Conservation (phyloP, 2,888 invertebrate species). For the Stramonita haemastoma region DNA sequence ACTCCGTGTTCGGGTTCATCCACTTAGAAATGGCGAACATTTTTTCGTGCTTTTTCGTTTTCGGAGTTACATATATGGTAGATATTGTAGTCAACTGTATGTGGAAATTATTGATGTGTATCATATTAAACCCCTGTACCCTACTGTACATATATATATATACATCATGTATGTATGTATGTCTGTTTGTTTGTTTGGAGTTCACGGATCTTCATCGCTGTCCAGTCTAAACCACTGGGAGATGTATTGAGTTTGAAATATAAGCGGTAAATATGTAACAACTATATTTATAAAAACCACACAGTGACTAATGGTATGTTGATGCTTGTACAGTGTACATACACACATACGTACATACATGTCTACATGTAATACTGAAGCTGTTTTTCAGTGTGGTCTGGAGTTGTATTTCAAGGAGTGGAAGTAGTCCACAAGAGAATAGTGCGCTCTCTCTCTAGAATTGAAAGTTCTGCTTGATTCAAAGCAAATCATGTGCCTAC, state of each 20-base stretch:
- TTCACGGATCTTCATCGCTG: not conserved
- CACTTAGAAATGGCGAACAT: conserved; percentile 18
- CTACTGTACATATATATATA: not conserved
- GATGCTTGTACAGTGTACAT: not conserved
- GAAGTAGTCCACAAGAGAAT: not conserved
- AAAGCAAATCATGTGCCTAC: not conserved
- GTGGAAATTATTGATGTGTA: not conserved
- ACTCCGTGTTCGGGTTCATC: not conserved
- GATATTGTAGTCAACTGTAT: not conserved
- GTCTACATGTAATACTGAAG: not conserved
- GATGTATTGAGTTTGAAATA: not conserved
- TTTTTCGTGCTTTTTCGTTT: not conserved
- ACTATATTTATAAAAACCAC: conserved; percentile 4
- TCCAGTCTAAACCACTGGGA: not conserved
- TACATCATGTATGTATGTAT: not conserved
- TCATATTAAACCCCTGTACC: not conserved
- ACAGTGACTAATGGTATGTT: not conserved
- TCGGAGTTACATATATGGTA: not conserved
- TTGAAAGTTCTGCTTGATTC: not conserved
- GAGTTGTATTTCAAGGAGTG: not conserved
- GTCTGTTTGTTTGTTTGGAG: not conserved
- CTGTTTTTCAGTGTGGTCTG: conserved; percentile 14
- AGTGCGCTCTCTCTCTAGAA: not conserved
- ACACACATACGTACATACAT: not conserved
- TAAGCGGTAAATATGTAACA: conserved; percentile 1